Base-by-base conservation (phyloP, 2,888 invertebrate genomes). In the Platypus cylindrus region DNA sequence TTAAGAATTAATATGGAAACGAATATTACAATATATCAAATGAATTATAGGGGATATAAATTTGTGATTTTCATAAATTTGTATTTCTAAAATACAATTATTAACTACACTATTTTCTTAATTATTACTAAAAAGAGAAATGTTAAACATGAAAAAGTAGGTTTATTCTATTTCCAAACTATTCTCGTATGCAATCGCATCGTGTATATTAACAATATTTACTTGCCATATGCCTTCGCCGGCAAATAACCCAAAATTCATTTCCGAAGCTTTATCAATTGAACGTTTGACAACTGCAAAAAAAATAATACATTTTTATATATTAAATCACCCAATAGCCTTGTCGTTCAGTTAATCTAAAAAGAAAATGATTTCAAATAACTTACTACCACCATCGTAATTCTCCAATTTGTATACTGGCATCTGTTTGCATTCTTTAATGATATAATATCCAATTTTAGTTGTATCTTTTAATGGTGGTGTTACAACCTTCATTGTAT, bases 351-450 rank as follows among this genome's bases (percentile, higher is more conserved):
- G 20, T 20, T 20, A 7, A 5, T 9, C 20, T 9, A 20, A 5
- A 11, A 26, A 5, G 26, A 26, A 5, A 26, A 9, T 9, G 20
- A 20, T 20, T 9, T 20, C 9, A 5, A 20, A 20, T 20, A 30
- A 37, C 70, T 71, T 51, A 84, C 82, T 74, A 50, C 71, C 68
- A 30, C 67, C 64, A 12, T 68, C 68, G 30, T 72, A 73, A 60
- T 73, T 76, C 54, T 77, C 74, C 53, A 91, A 67, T 53, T 69
- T 67, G 64, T 85, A 91, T 30, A 77, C 73, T 23, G 80, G 79
- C 56, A 72, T 73, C 46, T 68, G 66, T 23, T 62, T 62, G 59
- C 90, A 89, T 54, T 79, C 78, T 20, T 68, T 67, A 40, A 71
- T 67, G 51, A 86, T 84, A 51, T 77, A 78, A 39, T 67, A 64